Base-by-base conservation (phyloP, 2,888 invertebrate genomes). In the Xanthia togata region DNA sequence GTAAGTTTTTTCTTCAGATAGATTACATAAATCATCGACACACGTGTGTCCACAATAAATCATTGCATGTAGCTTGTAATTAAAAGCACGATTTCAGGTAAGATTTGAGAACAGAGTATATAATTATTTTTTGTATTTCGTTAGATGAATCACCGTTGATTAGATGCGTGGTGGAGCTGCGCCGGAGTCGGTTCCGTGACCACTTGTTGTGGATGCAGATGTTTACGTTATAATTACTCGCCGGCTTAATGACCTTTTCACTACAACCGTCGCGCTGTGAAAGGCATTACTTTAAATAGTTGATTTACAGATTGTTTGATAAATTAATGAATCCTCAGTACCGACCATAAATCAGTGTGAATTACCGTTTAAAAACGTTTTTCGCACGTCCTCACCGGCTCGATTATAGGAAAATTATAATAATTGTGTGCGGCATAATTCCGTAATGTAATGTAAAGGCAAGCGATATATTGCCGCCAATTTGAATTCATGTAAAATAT, bases 321-420 rank as follows among this genome's bases (percentile, higher is more conserved):
- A 89, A 93, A 93, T 93, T 92, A 92, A 92, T 92, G 90, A 92
- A 93, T 91, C 90, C 87, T 90, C 89, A 88, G 90, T 88, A 89
- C 88, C 87, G 84, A 81, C 90, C 89, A 95, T 96, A 96, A 96
- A 96, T 96, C 96, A 95, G 86, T 88, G 87, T 89, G 92, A 92
- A 91, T 92, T 92, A 91, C 91, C 90, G 91, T 92, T 91, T 93
- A 93, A 95, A 95, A 95, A 93, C 93, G 93, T 95, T 95, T 94
- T 96, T 96, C 96, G 95, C 96, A 95, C 96, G 94, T 96, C 94
- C 93, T 96, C 94, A 95, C 94, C 93, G 92, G 90, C 92, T 91
- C 93, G 95, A 95, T 96, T 95, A 95, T 95, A 95, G 93, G 93
- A 94, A 96, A 96, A 96, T 96, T 96, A 96, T 96, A 96, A 96